These are phyloP conservation scores for Zophobas morio DNA, from an alignment of 1,140 invertebrate genomes.

Conservation along the genomic window DNA sequence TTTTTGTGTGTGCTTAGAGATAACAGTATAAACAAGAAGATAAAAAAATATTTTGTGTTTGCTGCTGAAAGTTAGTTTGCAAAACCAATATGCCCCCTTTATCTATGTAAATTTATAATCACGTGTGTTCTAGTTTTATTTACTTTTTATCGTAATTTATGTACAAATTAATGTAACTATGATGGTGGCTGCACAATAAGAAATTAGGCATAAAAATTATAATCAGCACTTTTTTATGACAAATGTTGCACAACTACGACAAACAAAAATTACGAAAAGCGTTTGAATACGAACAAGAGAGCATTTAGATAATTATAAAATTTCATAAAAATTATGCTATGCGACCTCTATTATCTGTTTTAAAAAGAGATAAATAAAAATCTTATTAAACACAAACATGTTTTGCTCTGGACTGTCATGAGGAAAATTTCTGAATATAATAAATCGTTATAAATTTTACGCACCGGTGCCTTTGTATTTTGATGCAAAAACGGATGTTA, in stretches of 20 bases:
- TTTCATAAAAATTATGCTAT: constrained; percentile 18
- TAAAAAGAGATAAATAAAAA: constrained; percentile 21
- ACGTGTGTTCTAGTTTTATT: constrained; percentile 7
- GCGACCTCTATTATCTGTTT: constrained; percentile 25
- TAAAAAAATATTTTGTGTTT: constrained; percentile 8
- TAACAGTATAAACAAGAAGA: constrained; percentile 1
- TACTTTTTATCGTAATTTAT: constrained; percentile 30
- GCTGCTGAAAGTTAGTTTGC: constrained; percentile 6
- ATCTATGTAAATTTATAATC: constrained; percentile 5
- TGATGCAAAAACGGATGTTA: constrained; percentile 6
- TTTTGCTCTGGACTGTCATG: constrained; percentile 18
- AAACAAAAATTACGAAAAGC: too few relatives aligned
- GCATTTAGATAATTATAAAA: constrained; percentile 23
- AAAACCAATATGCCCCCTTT: background rate
- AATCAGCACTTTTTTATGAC: background rate
- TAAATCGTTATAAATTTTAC: constrained; percentile 26
- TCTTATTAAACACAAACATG: constrained; percentile 33
- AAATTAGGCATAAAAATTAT: constrained; percentile 16
- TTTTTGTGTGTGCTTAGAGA: constrained; percentile 17
- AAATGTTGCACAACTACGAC: too few relatives aligned
- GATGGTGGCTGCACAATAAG: constrained; percentile 8
- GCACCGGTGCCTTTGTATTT: constrained; percentile 24
- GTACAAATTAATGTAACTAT: constrained; percentile 27
- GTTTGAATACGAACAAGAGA: too few relatives aligned
- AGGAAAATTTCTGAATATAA: constrained; percentile 29